These are phyloP conservation scores for Gymnobelideus leadbeateri DNA, from an alignment of 2,113 vertebrate genomes.

Conservation along the genomic window DNA sequence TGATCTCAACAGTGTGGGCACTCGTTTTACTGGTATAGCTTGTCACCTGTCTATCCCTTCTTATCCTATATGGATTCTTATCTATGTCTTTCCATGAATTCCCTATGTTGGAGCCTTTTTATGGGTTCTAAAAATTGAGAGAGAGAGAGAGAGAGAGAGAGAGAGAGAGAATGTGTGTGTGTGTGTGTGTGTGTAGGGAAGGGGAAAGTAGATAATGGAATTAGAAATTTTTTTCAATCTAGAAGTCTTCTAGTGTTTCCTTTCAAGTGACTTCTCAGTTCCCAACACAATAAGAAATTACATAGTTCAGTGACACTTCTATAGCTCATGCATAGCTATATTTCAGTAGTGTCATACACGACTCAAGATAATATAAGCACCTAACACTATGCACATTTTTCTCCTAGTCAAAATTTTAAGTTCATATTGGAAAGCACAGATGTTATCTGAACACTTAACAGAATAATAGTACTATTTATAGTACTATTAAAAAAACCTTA, in stretches of 20 bases:
- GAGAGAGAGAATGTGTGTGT: too few species aligned
- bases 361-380: conserved; percentile 23
- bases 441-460: neutral
- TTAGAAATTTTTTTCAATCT: neutral
- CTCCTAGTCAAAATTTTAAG: conserved; percentile 41
- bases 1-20: neutral
- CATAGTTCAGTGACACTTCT: conserved; percentile 8
- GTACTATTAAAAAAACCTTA: neutral
- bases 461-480: neutral
- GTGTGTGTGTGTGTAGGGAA: too few species aligned
- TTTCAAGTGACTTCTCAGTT: conserved; percentile 30
- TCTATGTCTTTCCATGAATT: neutral
- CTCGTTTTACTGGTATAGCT: too few species aligned
- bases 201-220: neutral
- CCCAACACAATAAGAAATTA: neutral
- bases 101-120: neutral
- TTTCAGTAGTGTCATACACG: conserved; percentile 19
- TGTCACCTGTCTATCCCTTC: neutral
- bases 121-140: neutral
- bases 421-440: neutral
- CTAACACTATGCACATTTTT: conserved; percentile 40
- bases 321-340: conserved; percentile 6
- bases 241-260: neutral
- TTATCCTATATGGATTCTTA: neutral
- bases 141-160: too few species aligned